Conservation (phyloP, 2,888 invertebrate genomes). For the Amblyjoppa fuscipennis region DNA sequence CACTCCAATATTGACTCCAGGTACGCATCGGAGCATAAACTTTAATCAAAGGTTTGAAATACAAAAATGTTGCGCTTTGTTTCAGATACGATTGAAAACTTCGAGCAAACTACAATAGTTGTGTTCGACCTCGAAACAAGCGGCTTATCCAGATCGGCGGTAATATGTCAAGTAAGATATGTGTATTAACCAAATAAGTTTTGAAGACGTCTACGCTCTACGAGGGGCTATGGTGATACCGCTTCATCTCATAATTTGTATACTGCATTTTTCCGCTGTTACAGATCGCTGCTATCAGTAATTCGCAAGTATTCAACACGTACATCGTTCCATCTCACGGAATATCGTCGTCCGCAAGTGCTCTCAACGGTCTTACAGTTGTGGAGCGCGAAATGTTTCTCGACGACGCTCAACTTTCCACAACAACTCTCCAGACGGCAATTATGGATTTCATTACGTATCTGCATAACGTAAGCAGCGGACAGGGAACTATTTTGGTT, state of each 20-base stretch:
- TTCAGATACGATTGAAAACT: neutral
- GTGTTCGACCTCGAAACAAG: constrained; percentile 60
- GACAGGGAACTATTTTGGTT: constrained; percentile 23
- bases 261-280: constrained; percentile 22
- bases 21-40: neutral
- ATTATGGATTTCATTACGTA: constrained; percentile 32
- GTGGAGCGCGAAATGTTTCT: constrained; percentile 47
- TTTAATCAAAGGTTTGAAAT: too few species aligned
- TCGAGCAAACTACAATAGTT: constrained; percentile 5
- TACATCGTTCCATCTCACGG: constrained; percentile 48
- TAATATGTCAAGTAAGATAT: constrained; percentile 60
- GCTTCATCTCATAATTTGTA: neutral
- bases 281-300: constrained; percentile 42
- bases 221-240: neutral
- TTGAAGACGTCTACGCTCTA: too few species aligned
- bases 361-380: constrained; percentile 37
- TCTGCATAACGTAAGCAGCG: constrained; percentile 13
- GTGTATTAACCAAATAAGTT: too few species aligned
- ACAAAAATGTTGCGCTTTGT: neutral
- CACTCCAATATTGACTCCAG: constrained; percentile 1
- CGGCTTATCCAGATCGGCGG: constrained; percentile 42
- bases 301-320: constrained; percentile 27
- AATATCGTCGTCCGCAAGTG: constrained; percentile 2
- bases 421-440: constrained; percentile 32
- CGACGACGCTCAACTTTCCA: constrained; percentile 11